Evolutionary conservation across 2,888 invertebrate species (phyloP), one percentile per base, ranked within the genome.

Genomic region (Nemapogon koenigi): DNA sequence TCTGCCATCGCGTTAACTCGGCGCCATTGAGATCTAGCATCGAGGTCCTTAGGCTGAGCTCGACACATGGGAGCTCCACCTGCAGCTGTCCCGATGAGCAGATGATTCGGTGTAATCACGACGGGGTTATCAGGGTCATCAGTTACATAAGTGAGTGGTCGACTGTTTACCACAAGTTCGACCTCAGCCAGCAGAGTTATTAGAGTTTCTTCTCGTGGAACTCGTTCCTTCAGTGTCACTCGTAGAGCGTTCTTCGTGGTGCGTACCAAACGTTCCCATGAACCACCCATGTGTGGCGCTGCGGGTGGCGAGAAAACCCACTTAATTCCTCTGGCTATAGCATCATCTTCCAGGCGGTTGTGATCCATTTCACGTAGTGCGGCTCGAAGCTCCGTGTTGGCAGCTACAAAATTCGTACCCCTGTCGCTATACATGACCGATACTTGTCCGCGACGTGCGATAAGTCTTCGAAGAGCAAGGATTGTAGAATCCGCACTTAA

Each of bases 301-400:
- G 14, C 37, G 1, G 50, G 32, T 1, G 51, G 47, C 4, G 43
- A 48, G 17, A 43, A 51, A 27, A 47, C 50, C 48, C 49, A 52
- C 11, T 43, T 38, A 6, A 44, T 49, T 14, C 48, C 38, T 11
- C 41, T 37, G 1, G 29, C 14, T 4, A 39, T 27, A 4, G 31
- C 41, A 4, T 41, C 15, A 8, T 42, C 17, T 4, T 16, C 26
- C 10, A 39, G 31, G 3, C 1, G 16, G 13, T 28, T 33, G 2
- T 10, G 4, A 16, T 38, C 25, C 10, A 38, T n/a, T 36, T 22
- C 7, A 22, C 10, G 7, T 6, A 22, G 7, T 22, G 6, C 22
- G 22, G 7, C 22, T 6, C 22, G 6, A 22, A 22, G 8, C 10
- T 7, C 10, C 10, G 6, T 22, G 22, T 6, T 7, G 6, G 8